Evolutionary conservation across 1,140 invertebrate genomes (phyloP), one percentile per base, ranked within the genome.

Genomic region (Teleopsis dalmanni): DNA sequence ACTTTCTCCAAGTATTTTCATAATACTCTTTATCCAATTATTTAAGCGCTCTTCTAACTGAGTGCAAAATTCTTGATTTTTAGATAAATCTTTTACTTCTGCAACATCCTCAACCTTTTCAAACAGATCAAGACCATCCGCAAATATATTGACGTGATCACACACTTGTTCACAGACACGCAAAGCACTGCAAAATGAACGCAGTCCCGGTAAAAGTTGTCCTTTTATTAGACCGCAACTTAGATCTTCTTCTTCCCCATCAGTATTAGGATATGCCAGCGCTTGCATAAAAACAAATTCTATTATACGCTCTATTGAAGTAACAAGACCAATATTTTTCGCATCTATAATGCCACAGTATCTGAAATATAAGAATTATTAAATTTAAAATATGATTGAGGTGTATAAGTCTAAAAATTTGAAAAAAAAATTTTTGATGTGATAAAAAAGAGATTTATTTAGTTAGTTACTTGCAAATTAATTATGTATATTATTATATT

Each of bases 241-340:
- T 31, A 79, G 72, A 57, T 83, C 81, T 53, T 89, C 82, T 50
- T 88, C 85, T 37, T 88, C 84, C 6, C 79, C 80, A 42, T 88
- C 87, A 1, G 72, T 65, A 42, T 79, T 80, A 2, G 85, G 84
- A 70, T 87, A 83, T 1, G 85, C 85, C 23, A 90, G 71, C 0
- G 86, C 87, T 57, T 87, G 84, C 85, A 90, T 92, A 60, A 89
- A 95, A 7, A 95, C 87, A 57, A 82, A 80, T 55, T 93, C 87
- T 57, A 96, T 81, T 1, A 93, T 81, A 46, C 86, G 77, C 62
- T 93, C 88, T 46, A 95, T 83, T 0, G 87, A 85, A 1, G 88
- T 84, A 31, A 94, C 84, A 31, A 94, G 73, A 6, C 89, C 89
- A 13, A 91, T 82, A 56, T 81, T 81, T 36, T 78, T 78, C 0